Evolutionary conservation across 1,140 invertebrate species (phyloP).

Genomic region (Cydia strobilella): DNA sequence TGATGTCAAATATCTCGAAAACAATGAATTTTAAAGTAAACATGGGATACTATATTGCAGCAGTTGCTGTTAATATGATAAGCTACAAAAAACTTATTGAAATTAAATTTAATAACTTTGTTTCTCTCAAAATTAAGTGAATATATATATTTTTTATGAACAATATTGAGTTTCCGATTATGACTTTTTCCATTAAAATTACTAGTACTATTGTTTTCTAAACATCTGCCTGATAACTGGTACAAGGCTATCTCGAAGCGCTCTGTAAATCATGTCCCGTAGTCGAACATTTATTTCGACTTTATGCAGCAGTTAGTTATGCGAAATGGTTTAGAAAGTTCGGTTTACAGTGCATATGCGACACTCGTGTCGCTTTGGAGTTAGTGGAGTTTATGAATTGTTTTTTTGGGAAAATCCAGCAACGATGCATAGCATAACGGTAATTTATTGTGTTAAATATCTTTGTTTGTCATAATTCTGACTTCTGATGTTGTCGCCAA

Average conservation of each 20-base stretch:
- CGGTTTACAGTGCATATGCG: slow-evolving; percentile 19
- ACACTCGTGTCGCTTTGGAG: not conserved
- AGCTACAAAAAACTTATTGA: too few relatives aligned
- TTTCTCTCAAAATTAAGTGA: too few relatives aligned
- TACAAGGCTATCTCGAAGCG: not conserved
- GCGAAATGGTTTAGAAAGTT: slow-evolving; percentile 7
- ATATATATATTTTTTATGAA: too few relatives aligned
- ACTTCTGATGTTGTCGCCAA: too few relatives aligned
- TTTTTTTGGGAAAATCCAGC: not conserved
- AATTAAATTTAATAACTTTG: too few relatives aligned
- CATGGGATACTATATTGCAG: too few relatives aligned
- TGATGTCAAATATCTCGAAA: too few relatives aligned
- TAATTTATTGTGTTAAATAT: not conserved
- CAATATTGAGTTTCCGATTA: too few relatives aligned
- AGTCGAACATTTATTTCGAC: slow-evolving; percentile 20
- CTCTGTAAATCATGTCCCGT: not conserved
- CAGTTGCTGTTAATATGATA: too few relatives aligned
- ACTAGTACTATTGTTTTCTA: not conserved
- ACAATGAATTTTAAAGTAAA: too few relatives aligned
- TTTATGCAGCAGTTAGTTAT: slow-evolving; percentile 31
- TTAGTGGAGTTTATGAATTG: not conserved
- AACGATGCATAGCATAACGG: not conserved
- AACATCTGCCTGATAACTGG: not conserved
- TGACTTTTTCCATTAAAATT: too few relatives aligned
- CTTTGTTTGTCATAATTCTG: not conserved